phyloP scores from a whole-genome alignment of 2,888 invertebrate species.

The Eristalis intricaria region DNA sequence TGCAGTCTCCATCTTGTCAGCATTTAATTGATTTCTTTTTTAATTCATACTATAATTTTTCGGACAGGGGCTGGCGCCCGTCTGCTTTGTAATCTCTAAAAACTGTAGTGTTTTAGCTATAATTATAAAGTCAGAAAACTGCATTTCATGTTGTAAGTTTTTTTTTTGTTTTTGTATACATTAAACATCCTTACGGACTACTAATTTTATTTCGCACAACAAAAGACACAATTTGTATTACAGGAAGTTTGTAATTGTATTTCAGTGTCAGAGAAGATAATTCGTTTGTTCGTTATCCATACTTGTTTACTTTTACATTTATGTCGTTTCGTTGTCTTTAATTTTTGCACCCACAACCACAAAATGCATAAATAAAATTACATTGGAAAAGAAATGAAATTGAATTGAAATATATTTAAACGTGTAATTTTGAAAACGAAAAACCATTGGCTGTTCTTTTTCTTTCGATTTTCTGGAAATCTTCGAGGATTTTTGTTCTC shows the following conservation, averaged over 20 bases:
- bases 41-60: background rate
- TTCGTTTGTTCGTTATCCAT: constrained; percentile 10
- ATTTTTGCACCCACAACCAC: constrained; percentile 43
- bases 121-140: constrained; percentile 46
- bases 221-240: constrained; percentile 66
- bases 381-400: constrained; percentile 49
- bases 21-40: background rate
- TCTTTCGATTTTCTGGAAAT: background rate
- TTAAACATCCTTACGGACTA: constrained; percentile 29
- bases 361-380: constrained; percentile 34
- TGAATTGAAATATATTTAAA: constrained; percentile 60
- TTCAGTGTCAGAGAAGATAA: constrained; percentile 51
- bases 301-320: background rate
- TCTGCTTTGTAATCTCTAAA: constrained; percentile 54
- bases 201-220: constrained; percentile 43
- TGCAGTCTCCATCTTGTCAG: constrained; percentile 10
- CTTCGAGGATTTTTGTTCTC: background rate
- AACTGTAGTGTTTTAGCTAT: constrained; percentile 43
- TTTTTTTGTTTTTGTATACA: background rate
- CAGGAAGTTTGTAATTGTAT: constrained; percentile 62
- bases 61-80: background rate
- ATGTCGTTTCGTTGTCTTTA: constrained; percentile 20
- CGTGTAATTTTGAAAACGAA: constrained; percentile 52
- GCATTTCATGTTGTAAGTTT: constrained; percentile 26
- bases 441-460: constrained; percentile 39